Evolutionary conservation across 2,797 vertebrate genomes (phyloP), one percentile per base, ranked within the genome.

Genomic region (Bovichtus variegatus): DNA sequence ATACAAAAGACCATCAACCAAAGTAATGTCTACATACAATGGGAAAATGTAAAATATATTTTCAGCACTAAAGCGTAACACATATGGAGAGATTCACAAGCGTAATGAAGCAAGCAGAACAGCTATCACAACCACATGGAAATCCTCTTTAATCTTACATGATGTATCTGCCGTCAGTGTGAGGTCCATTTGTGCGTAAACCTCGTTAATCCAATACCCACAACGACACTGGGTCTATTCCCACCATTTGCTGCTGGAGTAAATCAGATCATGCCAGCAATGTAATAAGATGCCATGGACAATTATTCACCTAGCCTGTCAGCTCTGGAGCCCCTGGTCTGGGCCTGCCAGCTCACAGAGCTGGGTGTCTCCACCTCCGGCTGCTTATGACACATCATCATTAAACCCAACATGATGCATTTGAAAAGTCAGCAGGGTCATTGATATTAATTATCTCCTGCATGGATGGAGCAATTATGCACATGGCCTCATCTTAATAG

Each of bases 301-400:
- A 85, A 91, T 94, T 91, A 90, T 79, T 92, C 92, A 91, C 86
- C 91, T 86, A 88, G 84, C 80, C 85, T 93, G 90, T 92, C 92
- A 91, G 84, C 81, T 78, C 71, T 80, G 82, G 83, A 90, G 75
- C 77, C 88, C 87, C 91, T 77, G 87, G 88, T 89, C 88, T 80
- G 80, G 79, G 49, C 76, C 86, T 87, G 84, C 71, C 83, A 85
- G 81, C 75, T 74, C 74, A 80, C 76, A 68, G 78, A 82, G 83
- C 79, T 71, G 73, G 76, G 70, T 81, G 80, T 81, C 83, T 85
- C 78, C 80, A 88, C 88, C 87, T 89, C 81, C 18, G 69, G 87
- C 80, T 87, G 80, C 76, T 85, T 79, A 74, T 89, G 89, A 93
- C 91, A 93, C 82, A 87, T 82, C 84, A 93, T 92, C 83, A 94